Base-by-base conservation (phyloP, 2,113 vertebrate genomes). In the Pampusana beccarii region DNA sequence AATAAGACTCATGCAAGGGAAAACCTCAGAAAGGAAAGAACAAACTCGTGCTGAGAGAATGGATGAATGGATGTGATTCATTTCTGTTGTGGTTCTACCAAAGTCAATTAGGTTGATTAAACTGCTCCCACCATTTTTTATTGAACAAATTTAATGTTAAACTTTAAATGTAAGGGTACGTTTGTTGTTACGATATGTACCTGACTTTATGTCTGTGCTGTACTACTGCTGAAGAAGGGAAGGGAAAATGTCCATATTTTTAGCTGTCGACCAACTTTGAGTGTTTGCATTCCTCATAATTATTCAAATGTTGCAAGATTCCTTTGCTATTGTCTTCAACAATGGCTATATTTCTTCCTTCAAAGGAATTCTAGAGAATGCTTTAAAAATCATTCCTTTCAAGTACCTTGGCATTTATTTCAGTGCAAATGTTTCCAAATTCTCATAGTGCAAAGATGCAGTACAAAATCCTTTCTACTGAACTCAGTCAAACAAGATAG, bases 161-260 rank as follows among this genome's bases (percentile, higher is more conserved):
- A 91, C 1, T 58, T 80, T 50, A 69, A 36, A 69, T 20, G 3
- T 18, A 58, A 44, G 5, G 7, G 0, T 50, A 29, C 2, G 0
- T 64, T 79, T 82, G 3, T 14, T 91, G 10, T 28, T 70, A 53
- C 3, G n/a, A 31, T 66, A 13, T 19, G 8, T 34, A 10, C 17
- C 23, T 69, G 44, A 61, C 11, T 86, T 61, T 28, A 40, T 36
- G 21, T 5, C 10, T 66, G 19, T 25, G 3, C 5, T 66, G 33
- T 42, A 16, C 2, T 71, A 6, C 4, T 60, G 6, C 3, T 61
- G 29, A 85, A 53, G 24, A 48, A 33, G 5, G 11, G 13, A 93
- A 80, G 4, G 16, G 3, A 65, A 82, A 61, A 54, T 10, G 19
- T 33, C 21, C 5, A 3, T 72, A 26, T 19, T 72, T 88, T 88